Evolutionary conservation across 2,888 invertebrate genomes (phyloP).

Genomic region (Cantharis nigra): DNA sequence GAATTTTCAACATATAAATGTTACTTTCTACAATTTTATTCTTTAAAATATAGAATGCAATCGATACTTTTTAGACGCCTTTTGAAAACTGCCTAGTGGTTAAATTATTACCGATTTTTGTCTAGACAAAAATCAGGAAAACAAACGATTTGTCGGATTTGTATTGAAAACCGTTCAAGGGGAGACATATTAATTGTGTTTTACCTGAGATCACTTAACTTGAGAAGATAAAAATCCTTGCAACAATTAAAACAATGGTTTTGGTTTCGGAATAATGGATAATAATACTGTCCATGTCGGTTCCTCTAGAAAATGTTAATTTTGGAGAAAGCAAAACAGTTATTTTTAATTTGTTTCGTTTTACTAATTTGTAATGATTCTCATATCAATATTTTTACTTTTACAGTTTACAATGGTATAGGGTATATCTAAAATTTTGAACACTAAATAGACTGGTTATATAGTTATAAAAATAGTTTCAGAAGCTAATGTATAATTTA

Average conservation of each 20-base stretch:
- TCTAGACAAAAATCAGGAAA: slow-evolving; percentile 23
- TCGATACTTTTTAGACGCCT: not conserved
- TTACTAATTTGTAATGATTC: not conserved
- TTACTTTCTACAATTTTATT: not conserved
- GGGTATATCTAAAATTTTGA: not conserved
- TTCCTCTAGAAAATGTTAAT: not conserved
- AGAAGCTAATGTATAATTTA: not conserved
- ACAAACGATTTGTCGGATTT: slow-evolving; percentile 25
- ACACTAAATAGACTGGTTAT: not conserved
- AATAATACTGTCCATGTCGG: not conserved
- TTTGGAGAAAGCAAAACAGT: not conserved
- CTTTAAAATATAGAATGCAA: not conserved
- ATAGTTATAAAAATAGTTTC: not conserved
- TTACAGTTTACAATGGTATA: too few relatives aligned
- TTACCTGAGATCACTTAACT: not conserved
- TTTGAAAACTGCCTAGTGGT: not conserved
- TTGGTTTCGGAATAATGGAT: not conserved
- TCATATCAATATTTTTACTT: too few relatives aligned
- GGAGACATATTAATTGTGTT: slow-evolving; percentile 2
- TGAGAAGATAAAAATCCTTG: not conserved
- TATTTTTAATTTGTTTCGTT: not conserved
- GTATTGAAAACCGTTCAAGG: slow-evolving; percentile 6
- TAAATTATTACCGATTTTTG: slow-evolving; percentile 12
- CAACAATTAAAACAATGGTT: not conserved
- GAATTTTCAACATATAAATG: not conserved